Percentiles rank a stretch among this genome's conserved stretches.
Evolutionary conservation across 2,888 invertebrate genomes (phyloP).

Genomic region (Baccha elongata): DNA sequence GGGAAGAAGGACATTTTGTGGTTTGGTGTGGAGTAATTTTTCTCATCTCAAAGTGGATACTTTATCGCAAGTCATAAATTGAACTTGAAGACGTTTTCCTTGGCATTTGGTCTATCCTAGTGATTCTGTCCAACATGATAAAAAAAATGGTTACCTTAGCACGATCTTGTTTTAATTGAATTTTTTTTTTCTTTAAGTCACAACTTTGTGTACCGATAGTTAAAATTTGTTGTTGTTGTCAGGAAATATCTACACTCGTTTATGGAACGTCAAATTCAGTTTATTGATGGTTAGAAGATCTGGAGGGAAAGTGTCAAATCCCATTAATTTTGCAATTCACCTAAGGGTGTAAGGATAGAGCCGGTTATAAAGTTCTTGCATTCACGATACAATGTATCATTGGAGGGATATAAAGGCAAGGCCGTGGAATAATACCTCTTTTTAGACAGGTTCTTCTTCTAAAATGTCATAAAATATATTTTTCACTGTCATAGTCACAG

Average conservation of each 20-base stretch:
- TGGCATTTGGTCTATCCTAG: constrained; percentile 7
- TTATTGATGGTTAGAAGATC: constrained; percentile 9
- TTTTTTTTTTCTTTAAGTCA: constrained; percentile 16
- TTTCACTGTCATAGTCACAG: not conserved
- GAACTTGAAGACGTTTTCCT: constrained; percentile 40
- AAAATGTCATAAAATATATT: constrained; percentile 15
- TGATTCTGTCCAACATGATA: constrained; percentile 32
- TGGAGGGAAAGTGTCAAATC: constrained; percentile 15
- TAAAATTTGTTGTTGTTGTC: constrained; percentile 14
- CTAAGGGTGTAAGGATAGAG: not conserved
- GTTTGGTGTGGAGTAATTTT: constrained; percentile 64
- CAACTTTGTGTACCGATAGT: not conserved
- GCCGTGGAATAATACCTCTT: not conserved
- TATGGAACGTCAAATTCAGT: constrained; percentile 12
- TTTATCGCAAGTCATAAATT: constrained; percentile 70
- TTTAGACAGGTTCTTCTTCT: constrained; percentile 3
- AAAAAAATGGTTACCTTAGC: constrained; percentile 24
- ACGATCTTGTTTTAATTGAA: constrained; percentile 64
- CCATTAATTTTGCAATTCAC: constrained; percentile 15
- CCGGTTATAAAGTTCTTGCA: constrained; percentile 4
- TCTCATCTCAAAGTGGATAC: constrained; percentile 45
- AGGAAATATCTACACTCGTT: constrained; percentile 14
- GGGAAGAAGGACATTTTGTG: constrained; percentile 59
- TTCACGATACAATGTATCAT: constrained; percentile 24
- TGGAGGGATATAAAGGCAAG: not conserved